Evolutionary conservation across 2,113 vertebrate genomes (phyloP).

Genomic region (Ramphastos sulfuratus): DNA sequence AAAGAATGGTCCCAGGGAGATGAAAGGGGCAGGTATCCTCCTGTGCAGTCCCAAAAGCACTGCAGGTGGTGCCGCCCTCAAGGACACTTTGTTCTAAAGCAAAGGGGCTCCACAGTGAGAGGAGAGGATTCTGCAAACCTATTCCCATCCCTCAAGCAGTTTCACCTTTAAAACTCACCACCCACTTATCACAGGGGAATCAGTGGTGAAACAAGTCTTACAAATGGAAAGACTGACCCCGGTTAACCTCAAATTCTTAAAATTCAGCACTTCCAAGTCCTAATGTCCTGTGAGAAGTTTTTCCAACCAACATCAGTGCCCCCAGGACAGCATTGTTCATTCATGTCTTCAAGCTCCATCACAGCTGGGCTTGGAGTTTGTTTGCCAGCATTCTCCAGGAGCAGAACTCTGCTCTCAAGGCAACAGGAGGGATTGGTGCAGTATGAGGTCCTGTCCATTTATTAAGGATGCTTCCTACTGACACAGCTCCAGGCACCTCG

Average conservation of each 20-base stretch:
- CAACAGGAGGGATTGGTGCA: not conserved
- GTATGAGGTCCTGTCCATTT: not conserved
- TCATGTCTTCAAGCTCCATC: not conserved
- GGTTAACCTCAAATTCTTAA: constrained; percentile 30
- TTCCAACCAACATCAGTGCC: not conserved
- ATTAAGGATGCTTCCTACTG: not conserved
- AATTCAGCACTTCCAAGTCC: constrained; percentile 2
- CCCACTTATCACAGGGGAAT: not conserved
- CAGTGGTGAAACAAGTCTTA: not conserved
- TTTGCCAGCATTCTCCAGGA: not conserved
- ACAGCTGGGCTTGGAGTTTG: not conserved
- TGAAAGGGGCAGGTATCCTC: not conserved
- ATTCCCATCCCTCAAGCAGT: not conserved
- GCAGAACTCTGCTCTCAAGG: constrained; percentile 15
- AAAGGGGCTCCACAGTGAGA: not conserved
- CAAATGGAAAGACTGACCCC: not conserved
- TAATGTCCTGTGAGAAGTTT: constrained; percentile 24
- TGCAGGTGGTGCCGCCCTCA: not conserved
- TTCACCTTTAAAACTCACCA: not conserved
- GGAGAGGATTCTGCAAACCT: not conserved
- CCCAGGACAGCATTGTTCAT: constrained; percentile 12
- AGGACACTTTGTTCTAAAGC: not conserved
- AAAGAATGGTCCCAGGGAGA: not conserved
- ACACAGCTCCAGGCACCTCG: not conserved
- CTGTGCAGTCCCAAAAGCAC: not conserved